Evolutionary conservation across 2,113 vertebrate genomes (phyloP).

Genomic region (Hippocampus barbouri): DNA sequence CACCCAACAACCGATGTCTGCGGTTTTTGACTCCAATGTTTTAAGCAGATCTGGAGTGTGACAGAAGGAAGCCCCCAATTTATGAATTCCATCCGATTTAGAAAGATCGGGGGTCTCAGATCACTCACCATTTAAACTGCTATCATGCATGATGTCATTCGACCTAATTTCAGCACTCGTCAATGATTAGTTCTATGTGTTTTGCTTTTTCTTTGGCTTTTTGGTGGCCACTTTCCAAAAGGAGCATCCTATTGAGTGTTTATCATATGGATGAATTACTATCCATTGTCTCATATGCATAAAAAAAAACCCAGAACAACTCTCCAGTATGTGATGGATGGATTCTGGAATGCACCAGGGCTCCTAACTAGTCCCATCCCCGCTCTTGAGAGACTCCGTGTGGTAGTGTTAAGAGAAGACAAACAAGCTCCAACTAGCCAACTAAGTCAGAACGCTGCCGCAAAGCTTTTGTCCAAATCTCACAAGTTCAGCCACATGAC

Average conservation of each 20-base stretch:
- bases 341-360: too few species aligned
- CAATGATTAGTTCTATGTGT: background rate
- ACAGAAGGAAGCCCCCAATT: background rate
- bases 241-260: too few species aligned
- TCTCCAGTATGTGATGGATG: too few species aligned
- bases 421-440: background rate
- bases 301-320: too few species aligned
- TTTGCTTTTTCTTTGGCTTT: background rate
- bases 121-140: background rate
- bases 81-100: background rate
- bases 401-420: background rate
- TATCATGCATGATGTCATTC: too few species aligned
- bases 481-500: background rate
- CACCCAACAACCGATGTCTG: background rate
- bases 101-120: background rate
- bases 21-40: background rate
- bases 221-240: background rate
- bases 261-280: too few species aligned
- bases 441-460: background rate
- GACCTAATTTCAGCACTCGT: too few species aligned
- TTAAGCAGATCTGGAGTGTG: background rate
- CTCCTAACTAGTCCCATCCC: too few species aligned
- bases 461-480: background rate
- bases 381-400: too few species aligned
- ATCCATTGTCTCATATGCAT: too few species aligned